Conservation (phyloP, 2,113 vertebrate species). For the Rhinoderma darwinii region DNA sequence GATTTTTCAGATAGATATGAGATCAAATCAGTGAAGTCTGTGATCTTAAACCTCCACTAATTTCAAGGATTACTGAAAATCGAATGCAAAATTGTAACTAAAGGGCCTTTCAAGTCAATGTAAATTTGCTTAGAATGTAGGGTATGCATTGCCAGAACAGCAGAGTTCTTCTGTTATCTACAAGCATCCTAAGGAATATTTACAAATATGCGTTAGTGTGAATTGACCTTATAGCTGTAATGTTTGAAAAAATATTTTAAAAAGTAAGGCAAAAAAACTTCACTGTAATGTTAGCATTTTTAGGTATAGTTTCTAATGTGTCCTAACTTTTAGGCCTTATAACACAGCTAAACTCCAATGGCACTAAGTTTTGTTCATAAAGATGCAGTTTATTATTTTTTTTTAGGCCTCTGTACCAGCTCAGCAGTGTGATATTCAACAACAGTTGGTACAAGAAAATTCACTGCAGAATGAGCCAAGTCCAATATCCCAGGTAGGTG, state of each 20-base stretch:
- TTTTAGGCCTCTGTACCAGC: conserved; percentile 69
- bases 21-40: background rate
- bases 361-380: background rate
- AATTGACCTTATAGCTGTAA: too few species aligned
- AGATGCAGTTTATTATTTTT: background rate
- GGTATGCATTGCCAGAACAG: too few species aligned
- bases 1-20: background rate
- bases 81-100: too few species aligned
- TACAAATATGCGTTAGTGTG: too few species aligned
- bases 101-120: too few species aligned
- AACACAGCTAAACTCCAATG: background rate
- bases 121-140: too few species aligned
- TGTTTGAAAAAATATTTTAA: too few species aligned
- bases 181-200: too few species aligned
- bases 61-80: too few species aligned
- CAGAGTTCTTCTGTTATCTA: too few species aligned
- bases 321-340: background rate
- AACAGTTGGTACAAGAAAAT: conserved; percentile 72
- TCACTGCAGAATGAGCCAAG: conserved; percentile 68
- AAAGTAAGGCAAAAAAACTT: too few species aligned
- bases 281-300: too few species aligned
- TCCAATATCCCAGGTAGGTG: conserved; percentile 74
- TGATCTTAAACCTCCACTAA: background rate
- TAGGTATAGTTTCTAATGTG: background rate
- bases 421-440: conserved; percentile 70